A percentile compares a stretch with the other conserved stretches of the same genome.
These are phyloP conservation scores for Pipra filicauda DNA, from an alignment of 2,113 vertebrate species.

Conservation along the genomic window DNA sequence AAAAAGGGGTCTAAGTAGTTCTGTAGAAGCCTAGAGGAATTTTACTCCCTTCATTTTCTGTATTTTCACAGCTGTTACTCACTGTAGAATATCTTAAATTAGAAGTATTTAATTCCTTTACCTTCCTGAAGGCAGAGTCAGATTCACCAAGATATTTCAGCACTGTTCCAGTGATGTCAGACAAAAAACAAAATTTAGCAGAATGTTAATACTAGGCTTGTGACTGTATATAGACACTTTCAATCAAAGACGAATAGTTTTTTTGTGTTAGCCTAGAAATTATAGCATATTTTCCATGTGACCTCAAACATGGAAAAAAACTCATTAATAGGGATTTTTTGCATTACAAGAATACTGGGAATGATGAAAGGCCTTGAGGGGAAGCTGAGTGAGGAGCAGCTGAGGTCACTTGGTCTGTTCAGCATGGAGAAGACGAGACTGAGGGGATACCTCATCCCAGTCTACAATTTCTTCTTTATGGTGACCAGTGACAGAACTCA, in stretches of 20 bases:
- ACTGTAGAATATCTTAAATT: neutral
- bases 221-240: neutral
- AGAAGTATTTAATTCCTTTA: neutral
- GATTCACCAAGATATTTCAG: neutral
- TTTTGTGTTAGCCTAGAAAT: neutral
- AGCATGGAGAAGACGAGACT: neutral
- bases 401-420: neutral
- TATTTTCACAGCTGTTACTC: neutral
- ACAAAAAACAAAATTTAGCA: neutral
- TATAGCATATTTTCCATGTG: neutral
- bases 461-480: neutral
- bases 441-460: neutral
- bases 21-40: neutral
- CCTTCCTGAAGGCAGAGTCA: neutral
- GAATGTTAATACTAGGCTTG: neutral
- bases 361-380: neutral
- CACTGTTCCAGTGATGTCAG: neutral
- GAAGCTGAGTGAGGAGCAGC: neutral
- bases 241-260: neutral
- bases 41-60: neutral
- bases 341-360: neutral
- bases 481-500: neutral
- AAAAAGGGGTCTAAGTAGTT: neutral
- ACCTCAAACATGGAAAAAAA: neutral
- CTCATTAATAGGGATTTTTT: neutral